These are phyloP conservation scores for Thunnus albacares DNA, from an alignment of 2,797 vertebrate species.

Conservation along the genomic window DNA sequence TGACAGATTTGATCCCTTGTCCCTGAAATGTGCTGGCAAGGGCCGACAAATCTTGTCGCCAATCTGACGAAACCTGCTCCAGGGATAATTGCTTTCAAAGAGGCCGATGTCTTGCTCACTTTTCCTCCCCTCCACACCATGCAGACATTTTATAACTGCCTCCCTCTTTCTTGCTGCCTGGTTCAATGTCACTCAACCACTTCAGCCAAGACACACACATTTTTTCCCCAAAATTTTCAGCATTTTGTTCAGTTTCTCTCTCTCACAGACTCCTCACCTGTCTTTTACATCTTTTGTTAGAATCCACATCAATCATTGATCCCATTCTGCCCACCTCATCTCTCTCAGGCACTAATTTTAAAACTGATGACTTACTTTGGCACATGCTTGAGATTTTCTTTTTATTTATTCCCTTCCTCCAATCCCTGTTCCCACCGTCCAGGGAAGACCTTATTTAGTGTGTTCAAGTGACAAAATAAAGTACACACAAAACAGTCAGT, in stretches of 20 bases:
- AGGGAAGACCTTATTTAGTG: neutral
- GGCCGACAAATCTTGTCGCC: constrained; percentile 54
- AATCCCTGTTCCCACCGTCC: neutral
- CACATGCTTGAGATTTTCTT: constrained; percentile 1
- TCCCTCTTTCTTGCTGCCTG: neutral
- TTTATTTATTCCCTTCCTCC: neutral
- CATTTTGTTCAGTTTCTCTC: constrained; percentile 15
- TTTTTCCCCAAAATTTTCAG: neutral
- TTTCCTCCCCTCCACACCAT: neutral
- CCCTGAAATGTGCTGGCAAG: constrained; percentile 42
- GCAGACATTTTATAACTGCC: neutral
- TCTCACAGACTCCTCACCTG: neutral
- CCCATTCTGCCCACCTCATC: neutral
- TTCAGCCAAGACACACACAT: constrained; percentile 3
- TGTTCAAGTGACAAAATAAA: too few species aligned
- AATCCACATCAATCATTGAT: constrained; percentile 9
- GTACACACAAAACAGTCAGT: too few species aligned
- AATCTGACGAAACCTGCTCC: constrained; percentile 65
- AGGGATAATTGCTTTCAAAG: constrained; percentile 71
- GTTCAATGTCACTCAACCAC: constrained; percentile 9
- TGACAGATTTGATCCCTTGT: constrained; percentile 46
- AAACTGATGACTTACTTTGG: constrained; percentile 25
- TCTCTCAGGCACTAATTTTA: neutral
- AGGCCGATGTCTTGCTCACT: constrained; percentile 19
- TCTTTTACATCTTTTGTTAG: constrained; percentile 1